These are phyloP conservation scores for Oncorhynchus gorbuscha DNA, from an alignment of 2,113 vertebrate species.

Conservation along the genomic window DNA sequence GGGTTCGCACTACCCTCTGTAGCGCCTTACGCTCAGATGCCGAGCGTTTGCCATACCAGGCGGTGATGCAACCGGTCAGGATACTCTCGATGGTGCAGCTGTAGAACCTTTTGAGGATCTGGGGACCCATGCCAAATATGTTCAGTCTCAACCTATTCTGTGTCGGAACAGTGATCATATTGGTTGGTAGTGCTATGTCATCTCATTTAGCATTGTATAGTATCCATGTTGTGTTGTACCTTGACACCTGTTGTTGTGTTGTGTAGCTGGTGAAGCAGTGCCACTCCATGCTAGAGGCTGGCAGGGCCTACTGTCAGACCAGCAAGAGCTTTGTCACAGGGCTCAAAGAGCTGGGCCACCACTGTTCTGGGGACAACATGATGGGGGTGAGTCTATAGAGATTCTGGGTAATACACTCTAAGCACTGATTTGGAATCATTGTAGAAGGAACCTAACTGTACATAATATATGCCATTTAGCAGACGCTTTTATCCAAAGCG, in stretches of 20 bases:
- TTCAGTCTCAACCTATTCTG: too few species aligned
- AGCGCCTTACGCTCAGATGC: too few species aligned
- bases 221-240: not conserved
- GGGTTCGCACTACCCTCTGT: too few species aligned
- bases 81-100: too few species aligned
- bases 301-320: conserved; percentile 76
- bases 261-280: conserved; percentile 87
- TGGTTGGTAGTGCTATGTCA: too few species aligned
- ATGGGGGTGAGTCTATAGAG: conserved; percentile 73
- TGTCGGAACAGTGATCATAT: too few species aligned
- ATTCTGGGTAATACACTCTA: not conserved
- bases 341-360: conserved; percentile 77
- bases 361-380: conserved; percentile 76
- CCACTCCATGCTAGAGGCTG: conserved; percentile 81
- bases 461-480: too few species aligned
- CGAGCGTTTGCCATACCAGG: too few species aligned
- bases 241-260: not conserved
- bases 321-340: conserved; percentile 80
- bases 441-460: not conserved
- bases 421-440: conserved; percentile 1
- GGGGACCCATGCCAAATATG: too few species aligned
- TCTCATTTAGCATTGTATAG: not conserved
- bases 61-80: too few species aligned
- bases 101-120: too few species aligned
- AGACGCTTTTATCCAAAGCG: too few species aligned